phyloP scores from a whole-genome alignment of 1,140 invertebrate genomes.

The Neotoxoptera formosana region DNA sequence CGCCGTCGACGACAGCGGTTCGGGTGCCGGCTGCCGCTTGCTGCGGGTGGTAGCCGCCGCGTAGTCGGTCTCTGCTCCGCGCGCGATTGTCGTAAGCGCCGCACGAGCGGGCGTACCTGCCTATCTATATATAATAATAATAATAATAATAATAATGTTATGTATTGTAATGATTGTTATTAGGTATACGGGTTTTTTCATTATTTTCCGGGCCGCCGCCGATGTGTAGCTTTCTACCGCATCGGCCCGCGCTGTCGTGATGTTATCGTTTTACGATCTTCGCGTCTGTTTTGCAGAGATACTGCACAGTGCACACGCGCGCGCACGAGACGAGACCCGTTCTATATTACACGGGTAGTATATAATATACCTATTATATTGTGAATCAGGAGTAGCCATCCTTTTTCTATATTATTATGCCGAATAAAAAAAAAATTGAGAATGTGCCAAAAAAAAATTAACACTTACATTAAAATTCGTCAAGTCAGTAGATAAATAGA shows the following conservation, averaged over 20 bases:
- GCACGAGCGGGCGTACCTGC: background rate
- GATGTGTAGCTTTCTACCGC: background rate
- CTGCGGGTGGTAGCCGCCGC: constrained; percentile 28
- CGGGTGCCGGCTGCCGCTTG: background rate
- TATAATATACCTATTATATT: background rate
- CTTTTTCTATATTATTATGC: too few relatives aligned
- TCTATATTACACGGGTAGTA: background rate
- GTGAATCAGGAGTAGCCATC: too few relatives aligned
- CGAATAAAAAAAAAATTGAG: too few relatives aligned
- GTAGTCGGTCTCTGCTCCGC: background rate
- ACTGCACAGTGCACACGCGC: too few relatives aligned
- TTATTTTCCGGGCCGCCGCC: background rate
- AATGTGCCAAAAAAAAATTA: too few relatives aligned
- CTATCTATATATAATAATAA: background rate
- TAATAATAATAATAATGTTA: background rate
- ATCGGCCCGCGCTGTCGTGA: background rate
- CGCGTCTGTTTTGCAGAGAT: background rate
- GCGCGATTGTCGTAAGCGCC: background rate
- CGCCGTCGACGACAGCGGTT: background rate
- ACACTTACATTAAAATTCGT: too few relatives aligned
- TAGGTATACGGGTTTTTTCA: background rate
- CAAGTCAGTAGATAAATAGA: too few relatives aligned
- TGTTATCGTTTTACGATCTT: constrained; percentile 10
- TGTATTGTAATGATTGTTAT: background rate
- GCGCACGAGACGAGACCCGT: background rate